phyloP scores from a whole-genome alignment of 2,797 vertebrate species.

The Alcedo quadribrachys region DNA sequence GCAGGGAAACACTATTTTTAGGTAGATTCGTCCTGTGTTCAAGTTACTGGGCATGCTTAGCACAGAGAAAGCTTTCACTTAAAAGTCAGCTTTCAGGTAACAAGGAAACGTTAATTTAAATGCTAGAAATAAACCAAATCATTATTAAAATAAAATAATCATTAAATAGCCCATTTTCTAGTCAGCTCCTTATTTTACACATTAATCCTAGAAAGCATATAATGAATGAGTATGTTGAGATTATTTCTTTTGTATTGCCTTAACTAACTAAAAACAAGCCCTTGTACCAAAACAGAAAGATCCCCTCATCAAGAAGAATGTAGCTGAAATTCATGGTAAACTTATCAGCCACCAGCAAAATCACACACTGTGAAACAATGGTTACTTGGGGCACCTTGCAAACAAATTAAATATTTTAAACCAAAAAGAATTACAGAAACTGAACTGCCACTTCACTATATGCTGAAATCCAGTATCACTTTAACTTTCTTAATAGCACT shows the following conservation, averaged over 20 bases:
- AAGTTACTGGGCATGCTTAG: neutral
- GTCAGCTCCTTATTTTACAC: neutral
- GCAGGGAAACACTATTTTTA: neutral
- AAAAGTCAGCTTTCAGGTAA: neutral
- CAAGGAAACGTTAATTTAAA: neutral
- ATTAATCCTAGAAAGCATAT: neutral
- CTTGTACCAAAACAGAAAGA: neutral
- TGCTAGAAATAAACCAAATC: neutral
- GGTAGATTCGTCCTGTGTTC: neutral
- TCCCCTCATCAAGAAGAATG: neutral
- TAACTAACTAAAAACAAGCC: conserved; percentile 2
- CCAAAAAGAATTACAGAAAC: neutral
- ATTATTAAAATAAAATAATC: neutral
- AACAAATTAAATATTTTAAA: conserved; percentile 19
- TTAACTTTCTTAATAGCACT: neutral
- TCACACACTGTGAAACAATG: neutral
- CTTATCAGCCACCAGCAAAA: conserved; percentile 8
- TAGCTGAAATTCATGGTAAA: neutral
- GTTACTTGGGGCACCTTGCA: neutral
- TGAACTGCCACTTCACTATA: neutral
- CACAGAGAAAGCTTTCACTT: neutral
- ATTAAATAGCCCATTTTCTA: neutral
- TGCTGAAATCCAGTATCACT: neutral
- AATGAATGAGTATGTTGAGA: neutral
- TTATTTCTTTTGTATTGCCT: neutral